These are phyloP conservation scores for Deladenus siricidicola DNA, from an alignment of 2,888 invertebrate species.

Conservation along the genomic window DNA sequence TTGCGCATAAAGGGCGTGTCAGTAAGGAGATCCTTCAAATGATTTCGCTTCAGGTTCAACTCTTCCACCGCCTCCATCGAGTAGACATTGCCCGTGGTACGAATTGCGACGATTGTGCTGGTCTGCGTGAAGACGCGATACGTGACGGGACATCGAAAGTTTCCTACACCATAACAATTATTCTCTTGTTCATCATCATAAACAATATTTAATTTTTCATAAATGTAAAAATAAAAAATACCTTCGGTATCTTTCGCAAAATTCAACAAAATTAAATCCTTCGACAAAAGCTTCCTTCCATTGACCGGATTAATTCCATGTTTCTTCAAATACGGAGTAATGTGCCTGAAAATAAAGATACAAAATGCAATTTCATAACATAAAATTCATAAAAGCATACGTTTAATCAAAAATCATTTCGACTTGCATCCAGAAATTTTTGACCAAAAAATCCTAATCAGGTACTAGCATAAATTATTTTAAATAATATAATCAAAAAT, in stretches of 20 bases:
- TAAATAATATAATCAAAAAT: no score
- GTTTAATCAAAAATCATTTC: not conserved
- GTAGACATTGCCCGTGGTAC: slow-evolving; percentile 87
- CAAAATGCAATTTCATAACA: not conserved
- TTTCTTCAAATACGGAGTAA: slow-evolving; percentile 57
- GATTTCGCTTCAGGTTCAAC: slow-evolving; percentile 84
- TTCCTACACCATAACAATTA: slow-evolving; percentile 31
- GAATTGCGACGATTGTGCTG: slow-evolving; percentile 82
- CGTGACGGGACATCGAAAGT: slow-evolving; percentile 53
- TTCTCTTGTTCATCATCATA: slow-evolving; percentile 2
- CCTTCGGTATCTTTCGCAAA: slow-evolving; percentile 75
- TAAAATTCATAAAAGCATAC: not conserved
- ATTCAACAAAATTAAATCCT: slow-evolving; percentile 73
- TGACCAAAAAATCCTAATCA: no score
- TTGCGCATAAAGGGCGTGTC: slow-evolving; percentile 77
- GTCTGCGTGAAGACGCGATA: slow-evolving; percentile 65
- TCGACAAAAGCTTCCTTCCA: slow-evolving; percentile 76
- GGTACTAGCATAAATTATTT: no score
- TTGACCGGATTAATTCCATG: slow-evolving; percentile 87
- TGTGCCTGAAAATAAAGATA: slow-evolving; percentile 32
- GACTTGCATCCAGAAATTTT: slow-evolving; percentile 24
- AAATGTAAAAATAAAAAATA: slow-evolving; percentile 17
- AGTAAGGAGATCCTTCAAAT: slow-evolving; percentile 80
- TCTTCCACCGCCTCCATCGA: slow-evolving; percentile 70
- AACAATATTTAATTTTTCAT: not conserved